Percentiles rank a stretch among this genome's conserved stretches.
Evolutionary conservation across 2,797 vertebrate species (phyloP).

Genomic region (Sebastes itinus): DNA sequence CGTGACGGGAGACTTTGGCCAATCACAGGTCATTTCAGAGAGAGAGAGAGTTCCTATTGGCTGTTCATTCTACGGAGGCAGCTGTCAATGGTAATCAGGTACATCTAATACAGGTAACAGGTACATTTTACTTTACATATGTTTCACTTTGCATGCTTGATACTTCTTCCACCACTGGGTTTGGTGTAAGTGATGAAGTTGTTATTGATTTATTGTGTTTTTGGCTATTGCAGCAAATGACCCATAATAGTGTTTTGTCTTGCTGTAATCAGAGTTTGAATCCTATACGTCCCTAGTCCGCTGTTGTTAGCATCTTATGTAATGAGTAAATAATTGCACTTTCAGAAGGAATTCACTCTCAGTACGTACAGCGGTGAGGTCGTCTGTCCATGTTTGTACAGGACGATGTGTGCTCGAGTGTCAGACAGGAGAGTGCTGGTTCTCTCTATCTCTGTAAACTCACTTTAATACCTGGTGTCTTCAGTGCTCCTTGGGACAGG

Average conservation of each 20-base stretch:
- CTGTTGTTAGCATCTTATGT: neutral
- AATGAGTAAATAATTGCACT: neutral
- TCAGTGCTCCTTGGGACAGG: constrained; percentile 14
- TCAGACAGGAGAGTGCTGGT: neutral
- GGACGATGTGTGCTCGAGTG: neutral
- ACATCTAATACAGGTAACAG: no score
- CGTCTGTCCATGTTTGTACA: neutral
- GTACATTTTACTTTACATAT: no score
- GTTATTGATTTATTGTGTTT: neutral
- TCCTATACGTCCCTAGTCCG: neutral
- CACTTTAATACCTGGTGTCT: constrained; percentile 5
- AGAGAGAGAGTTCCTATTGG: no score
- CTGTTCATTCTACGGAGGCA: no score
- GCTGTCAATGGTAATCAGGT: no score
- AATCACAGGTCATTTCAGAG: no score
- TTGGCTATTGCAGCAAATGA: neutral
- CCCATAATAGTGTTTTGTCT: neutral
- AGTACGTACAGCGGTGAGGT: neutral
- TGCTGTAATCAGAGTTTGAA: neutral
- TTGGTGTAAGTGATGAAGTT: neutral
- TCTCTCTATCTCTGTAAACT: neutral
- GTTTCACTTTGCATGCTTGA: neutral
- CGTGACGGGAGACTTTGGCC: no score
- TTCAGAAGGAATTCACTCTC: neutral
- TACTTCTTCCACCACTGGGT: neutral